Conservation (phyloP, 1,140 invertebrate species). For the Bombus fervidus region DNA sequence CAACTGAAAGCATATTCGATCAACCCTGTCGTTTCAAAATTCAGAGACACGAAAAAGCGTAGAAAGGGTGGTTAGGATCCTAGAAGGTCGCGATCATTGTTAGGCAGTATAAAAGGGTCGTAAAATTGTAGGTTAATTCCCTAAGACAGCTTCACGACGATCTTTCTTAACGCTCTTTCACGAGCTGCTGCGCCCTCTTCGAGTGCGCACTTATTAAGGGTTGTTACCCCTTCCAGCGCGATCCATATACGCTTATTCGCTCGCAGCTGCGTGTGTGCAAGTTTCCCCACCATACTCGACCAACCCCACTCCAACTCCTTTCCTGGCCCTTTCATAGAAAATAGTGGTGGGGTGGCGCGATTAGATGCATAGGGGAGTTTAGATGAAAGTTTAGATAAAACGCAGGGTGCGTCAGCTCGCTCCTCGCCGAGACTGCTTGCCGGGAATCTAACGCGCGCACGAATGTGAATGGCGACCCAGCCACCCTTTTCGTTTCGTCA, state of each 20-base stretch:
- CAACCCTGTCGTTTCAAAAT: neutral
- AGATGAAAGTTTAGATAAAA: constrained; percentile 80
- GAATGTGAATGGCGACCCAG: constrained; percentile 1
- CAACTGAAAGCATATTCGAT: neutral
- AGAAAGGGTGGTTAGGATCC: neutral
- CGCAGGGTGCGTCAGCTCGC: constrained; percentile 67
- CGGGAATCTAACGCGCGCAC: constrained; percentile 7
- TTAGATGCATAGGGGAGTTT: constrained; percentile 79
- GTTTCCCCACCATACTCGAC: constrained; percentile 64
- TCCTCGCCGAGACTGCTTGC: neutral
- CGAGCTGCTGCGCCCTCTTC: constrained; percentile 43
- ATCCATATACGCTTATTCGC: constrained; percentile 58
- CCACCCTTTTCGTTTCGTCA: neutral
- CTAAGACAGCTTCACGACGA: constrained; percentile 36
- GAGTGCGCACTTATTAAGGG: constrained; percentile 75
- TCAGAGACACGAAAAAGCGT: neutral
- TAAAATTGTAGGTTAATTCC: constrained; percentile 44
- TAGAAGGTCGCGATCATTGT: neutral
- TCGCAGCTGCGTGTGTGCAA: constrained; percentile 61
- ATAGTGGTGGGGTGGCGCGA: constrained; percentile 70
- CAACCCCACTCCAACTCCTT: constrained; percentile 60
- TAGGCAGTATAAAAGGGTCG: neutral
- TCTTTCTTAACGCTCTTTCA: constrained; percentile 61
- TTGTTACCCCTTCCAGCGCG: constrained; percentile 66
- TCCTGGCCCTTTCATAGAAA: constrained; percentile 76